A percentile compares a stretch with the other conserved stretches of the same genome.
Conservation (phyloP, 2,797 vertebrate genomes). For the Buceros bicornis region DNA sequence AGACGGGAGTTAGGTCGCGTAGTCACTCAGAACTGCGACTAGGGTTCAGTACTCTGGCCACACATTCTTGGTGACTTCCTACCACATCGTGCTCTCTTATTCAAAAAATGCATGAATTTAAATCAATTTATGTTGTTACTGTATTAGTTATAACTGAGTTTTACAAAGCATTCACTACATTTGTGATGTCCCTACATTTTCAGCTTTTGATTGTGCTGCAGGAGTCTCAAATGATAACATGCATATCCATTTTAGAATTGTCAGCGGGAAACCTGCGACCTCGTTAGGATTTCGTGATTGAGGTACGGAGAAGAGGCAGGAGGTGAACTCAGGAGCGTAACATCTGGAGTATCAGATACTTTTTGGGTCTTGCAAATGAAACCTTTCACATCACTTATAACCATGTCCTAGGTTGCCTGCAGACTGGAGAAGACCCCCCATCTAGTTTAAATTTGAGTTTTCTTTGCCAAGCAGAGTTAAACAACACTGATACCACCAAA, state of each 20-base stretch:
- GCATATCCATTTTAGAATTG: background rate
- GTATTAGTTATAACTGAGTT: background rate
- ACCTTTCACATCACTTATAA: background rate
- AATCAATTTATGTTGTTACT: background rate
- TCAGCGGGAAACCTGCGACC: fast-evolving
- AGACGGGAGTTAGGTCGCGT: background rate
- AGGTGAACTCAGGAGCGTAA: background rate
- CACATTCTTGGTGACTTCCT: background rate
- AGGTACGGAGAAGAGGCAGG: background rate
- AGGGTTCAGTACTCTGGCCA: background rate
- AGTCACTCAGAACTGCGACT: background rate
- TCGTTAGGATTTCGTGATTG: background rate
- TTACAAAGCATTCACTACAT: background rate
- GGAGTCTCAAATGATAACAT: background rate
- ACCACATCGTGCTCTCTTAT: background rate
- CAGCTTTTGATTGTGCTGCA: background rate
- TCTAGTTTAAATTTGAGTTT: background rate
- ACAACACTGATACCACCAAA: background rate
- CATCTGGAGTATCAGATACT: background rate
- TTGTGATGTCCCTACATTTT: background rate
- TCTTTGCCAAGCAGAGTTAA: background rate
- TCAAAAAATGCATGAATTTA: background rate
- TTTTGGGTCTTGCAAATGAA: background rate
- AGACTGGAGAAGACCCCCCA: background rate
- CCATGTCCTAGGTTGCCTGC: background rate